Evolutionary conservation across 2,797 vertebrate species (phyloP).

Genomic region (Podargus strigoides): DNA sequence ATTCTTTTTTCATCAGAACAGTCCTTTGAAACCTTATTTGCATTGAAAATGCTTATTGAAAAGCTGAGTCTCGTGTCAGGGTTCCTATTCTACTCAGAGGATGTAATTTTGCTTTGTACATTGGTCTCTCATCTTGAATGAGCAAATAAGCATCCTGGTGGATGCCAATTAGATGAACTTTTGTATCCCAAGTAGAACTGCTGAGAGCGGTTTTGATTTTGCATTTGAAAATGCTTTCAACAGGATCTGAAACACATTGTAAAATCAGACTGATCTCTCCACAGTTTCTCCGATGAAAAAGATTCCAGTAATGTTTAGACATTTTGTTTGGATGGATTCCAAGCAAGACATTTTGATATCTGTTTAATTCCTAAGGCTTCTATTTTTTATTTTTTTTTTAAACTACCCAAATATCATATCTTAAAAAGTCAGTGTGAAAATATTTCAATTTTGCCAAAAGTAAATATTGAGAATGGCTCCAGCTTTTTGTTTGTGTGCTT

Average conservation of each 20-base stretch:
- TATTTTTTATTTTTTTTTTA: neutral
- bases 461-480: neutral
- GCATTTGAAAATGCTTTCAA: constrained; percentile 50
- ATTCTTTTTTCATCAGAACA: neutral
- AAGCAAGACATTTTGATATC: neutral
- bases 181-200: constrained; percentile 47
- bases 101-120: constrained; percentile 62
- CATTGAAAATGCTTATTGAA: constrained; percentile 48
- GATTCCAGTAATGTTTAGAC: neutral
- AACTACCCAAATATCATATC: neutral
- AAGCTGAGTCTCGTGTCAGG: constrained; percentile 44
- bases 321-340: neutral
- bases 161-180: constrained; percentile 64
- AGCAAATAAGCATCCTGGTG: constrained; percentile 47
- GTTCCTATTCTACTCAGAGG: constrained; percentile 40
- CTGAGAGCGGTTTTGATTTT: constrained; percentile 55
- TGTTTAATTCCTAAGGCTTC: neutral
- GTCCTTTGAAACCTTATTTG: constrained; percentile 35
- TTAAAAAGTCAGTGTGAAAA: neutral
- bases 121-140: constrained; percentile 52
- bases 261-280: constrained; percentile 20
- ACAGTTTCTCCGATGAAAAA: neutral
- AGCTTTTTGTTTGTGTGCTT: neutral
- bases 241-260: neutral
- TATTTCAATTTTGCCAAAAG: neutral